phyloP scores from a whole-genome alignment of 2,888 invertebrate genomes.

The Machimus atricapillus region DNA sequence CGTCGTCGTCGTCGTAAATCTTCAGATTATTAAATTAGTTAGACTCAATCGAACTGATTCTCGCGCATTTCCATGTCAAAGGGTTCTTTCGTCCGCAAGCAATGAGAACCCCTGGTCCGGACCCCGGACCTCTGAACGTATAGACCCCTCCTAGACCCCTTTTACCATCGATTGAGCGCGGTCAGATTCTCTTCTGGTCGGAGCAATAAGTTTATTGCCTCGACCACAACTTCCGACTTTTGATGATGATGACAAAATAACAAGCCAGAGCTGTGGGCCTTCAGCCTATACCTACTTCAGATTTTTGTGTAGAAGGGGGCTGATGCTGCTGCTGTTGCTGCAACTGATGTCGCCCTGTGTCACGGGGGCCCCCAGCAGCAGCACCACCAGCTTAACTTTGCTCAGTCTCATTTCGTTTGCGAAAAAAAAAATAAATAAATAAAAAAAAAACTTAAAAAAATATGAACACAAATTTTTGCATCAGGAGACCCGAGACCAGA shows the following conservation, averaged over 20 bases:
- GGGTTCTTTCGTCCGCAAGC: not conserved
- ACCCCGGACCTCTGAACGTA: not conserved
- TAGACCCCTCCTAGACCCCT: not conserved
- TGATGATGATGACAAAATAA: constrained; percentile 39
- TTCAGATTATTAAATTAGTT: constrained; percentile 26
- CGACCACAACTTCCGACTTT: constrained; percentile 41
- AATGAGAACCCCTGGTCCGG: not conserved
- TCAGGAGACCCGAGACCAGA: constrained; percentile 2
- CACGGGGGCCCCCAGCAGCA: not conserved
- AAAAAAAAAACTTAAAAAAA: not conserved
- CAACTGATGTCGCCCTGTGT: not conserved
- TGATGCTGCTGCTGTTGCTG: not conserved
- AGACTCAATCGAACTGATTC: constrained; percentile 38
- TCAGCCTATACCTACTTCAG: not conserved
- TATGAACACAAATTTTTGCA: constrained; percentile 26
- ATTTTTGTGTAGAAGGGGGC: not conserved
- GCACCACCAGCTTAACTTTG: not conserved
- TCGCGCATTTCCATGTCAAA: constrained; percentile 32
- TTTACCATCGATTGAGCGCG: not conserved
- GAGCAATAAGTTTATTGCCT: constrained; percentile 37
- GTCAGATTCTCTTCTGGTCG: not conserved
- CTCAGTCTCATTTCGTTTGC: not conserved
- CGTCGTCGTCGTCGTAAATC: not conserved
- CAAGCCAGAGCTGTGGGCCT: not conserved
- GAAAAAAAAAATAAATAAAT: not conserved